Conservation (phyloP, 37 sponge, comb jelly and placozoan species). For the Halichondria panicea region DNA sequence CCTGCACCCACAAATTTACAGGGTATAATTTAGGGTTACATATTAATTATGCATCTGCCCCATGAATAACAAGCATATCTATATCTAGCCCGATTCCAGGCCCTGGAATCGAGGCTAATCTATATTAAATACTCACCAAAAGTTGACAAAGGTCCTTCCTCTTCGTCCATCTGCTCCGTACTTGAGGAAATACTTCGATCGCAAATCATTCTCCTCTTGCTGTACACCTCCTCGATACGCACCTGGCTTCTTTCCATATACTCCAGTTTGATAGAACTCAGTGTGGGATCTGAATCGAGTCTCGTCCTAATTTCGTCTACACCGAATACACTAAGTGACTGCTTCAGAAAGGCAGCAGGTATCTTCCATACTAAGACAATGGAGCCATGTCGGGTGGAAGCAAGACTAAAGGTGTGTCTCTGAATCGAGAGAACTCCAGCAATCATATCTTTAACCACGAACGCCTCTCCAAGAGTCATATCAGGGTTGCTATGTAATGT, state of each 20-base stretch:
- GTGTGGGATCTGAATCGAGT: background rate
- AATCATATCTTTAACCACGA: background rate
- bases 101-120: too few relatives aligned
- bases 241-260: background rate
- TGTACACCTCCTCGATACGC: too few relatives aligned
- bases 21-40: too few relatives aligned
- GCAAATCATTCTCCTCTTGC: too few relatives aligned
- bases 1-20: too few relatives aligned
- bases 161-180: too few relatives aligned
- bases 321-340: background rate
- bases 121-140: too few relatives aligned
- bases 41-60: too few relatives aligned
- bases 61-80: too few relatives aligned
- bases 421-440: background rate
- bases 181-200: too few relatives aligned
- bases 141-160: too few relatives aligned
- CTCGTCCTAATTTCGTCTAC: background rate
- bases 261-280: background rate
- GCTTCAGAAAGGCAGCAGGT: background rate
- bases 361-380: constrained; percentile 3
- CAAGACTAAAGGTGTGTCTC: background rate
- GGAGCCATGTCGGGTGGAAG: background rate
- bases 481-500: background rate
- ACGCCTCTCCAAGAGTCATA: background rate
- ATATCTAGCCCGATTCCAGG: too few relatives aligned